phyloP scores from a whole-genome alignment of 2,113 vertebrate genomes.

The Lepus europaeus region DNA sequence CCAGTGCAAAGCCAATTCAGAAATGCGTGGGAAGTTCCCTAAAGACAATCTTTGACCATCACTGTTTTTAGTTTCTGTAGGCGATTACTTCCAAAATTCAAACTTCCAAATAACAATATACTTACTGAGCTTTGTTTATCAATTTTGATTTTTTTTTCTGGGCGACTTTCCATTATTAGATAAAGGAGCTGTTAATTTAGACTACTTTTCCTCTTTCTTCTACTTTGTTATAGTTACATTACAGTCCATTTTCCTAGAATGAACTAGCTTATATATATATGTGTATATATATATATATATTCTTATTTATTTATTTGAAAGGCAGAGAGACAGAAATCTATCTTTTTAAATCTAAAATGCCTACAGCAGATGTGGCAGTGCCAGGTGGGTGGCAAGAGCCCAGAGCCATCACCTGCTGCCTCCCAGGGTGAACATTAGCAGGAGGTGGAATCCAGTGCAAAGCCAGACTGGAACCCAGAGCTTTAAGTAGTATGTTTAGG shows the following conservation, averaged over 20 bases:
- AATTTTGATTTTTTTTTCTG: background rate
- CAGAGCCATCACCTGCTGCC: too few species aligned
- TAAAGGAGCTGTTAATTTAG: background rate
- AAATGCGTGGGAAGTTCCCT: background rate
- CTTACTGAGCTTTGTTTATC: background rate
- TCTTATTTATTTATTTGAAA: too few species aligned
- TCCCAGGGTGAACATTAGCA: too few species aligned
- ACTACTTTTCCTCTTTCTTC: background rate
- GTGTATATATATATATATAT: too few species aligned
- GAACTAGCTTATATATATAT: background rate
- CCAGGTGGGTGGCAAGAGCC: too few species aligned
- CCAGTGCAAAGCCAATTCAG: background rate
- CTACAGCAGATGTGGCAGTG: too few species aligned
- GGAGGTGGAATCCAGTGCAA: too few species aligned
- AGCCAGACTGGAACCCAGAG: too few species aligned
- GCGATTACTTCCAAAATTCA: background rate
- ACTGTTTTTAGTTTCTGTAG: background rate
- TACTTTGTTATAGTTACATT: background rate
- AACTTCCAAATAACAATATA: background rate
- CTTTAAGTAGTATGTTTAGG: background rate
- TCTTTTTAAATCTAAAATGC: too few species aligned
- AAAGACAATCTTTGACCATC: background rate
- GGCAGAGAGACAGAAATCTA: too few species aligned
- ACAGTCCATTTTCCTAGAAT: background rate
- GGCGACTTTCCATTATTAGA: background rate